phyloP scores from a whole-genome alignment of 37 sponge, comb jelly and placozoan genomes.

The Theonella swinhoei region DNA sequence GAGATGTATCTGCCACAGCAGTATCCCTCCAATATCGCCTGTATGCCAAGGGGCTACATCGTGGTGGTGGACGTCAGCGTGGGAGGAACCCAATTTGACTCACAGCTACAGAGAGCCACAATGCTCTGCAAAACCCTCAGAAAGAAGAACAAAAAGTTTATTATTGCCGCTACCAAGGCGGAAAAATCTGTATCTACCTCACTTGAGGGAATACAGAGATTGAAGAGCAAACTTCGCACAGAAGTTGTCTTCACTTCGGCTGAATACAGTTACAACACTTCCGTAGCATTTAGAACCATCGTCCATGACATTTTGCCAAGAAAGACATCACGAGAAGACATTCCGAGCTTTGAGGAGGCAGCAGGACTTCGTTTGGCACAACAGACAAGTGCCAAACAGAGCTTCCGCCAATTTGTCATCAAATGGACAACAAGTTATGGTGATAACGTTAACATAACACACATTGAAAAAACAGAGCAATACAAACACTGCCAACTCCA shows the following conservation, averaged over 20 bases:
- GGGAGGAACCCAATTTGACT: slow-evolving; percentile 19
- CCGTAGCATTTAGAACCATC: slow-evolving; percentile 26
- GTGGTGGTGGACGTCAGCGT: slow-evolving; percentile 58
- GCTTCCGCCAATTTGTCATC: slow-evolving; percentile 14
- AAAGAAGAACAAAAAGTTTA: slow-evolving; percentile 46
- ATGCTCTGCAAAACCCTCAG: slow-evolving; percentile 11
- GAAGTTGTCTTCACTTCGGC: slow-evolving; percentile 50
- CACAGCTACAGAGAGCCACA: slow-evolving; percentile 33
- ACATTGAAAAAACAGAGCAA: slow-evolving; percentile 31
- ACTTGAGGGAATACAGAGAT: slow-evolving; percentile 11
- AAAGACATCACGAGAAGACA: neutral
- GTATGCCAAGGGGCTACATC: slow-evolving; percentile 40
- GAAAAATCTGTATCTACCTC: slow-evolving; percentile 16
- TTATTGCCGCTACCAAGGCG: slow-evolving; percentile 64
- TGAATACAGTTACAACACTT: slow-evolving; percentile 33
- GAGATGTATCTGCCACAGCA: neutral
- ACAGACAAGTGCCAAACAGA: neutral
- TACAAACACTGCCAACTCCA: slow-evolving; percentile 20
- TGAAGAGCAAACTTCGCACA: slow-evolving; percentile 15
- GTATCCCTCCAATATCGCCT: slow-evolving; percentile 38
- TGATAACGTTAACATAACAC: slow-evolving; percentile 16
- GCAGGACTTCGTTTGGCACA: neutral
- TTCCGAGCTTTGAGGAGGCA: slow-evolving; percentile 9
- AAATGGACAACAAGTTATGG: slow-evolving; percentile 18
- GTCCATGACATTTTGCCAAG: slow-evolving; percentile 32